Evolutionary conservation across 2,113 vertebrate species (phyloP).

Genomic region (Sturnus vulgaris): DNA sequence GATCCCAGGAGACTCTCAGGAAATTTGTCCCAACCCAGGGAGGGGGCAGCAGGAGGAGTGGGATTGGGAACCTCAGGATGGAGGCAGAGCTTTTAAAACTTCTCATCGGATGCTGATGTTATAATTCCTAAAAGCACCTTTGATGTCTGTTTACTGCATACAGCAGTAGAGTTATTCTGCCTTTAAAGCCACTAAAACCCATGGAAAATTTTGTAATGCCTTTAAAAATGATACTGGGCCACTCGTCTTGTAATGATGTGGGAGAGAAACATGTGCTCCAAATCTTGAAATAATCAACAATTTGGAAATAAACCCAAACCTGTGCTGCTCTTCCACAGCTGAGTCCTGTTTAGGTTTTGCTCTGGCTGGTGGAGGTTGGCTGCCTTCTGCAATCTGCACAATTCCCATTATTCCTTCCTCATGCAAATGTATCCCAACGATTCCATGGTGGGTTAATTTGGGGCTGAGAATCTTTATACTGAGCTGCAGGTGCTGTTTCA

Average conservation of each 20-base stretch:
- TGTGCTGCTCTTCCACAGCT: conserved; percentile 42
- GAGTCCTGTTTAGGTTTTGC: conserved; percentile 57
- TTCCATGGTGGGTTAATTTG: conserved; percentile 61
- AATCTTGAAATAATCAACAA: conserved; percentile 59
- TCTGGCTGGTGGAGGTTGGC: conserved; percentile 60
- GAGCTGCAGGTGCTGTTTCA: conserved; percentile 66
- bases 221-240: conserved; percentile 27
- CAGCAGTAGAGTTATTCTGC: neutral
- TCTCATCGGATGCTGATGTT: neutral
- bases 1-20: rapidly evolving
- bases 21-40: neutral
- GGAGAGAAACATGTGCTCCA: conserved; percentile 47
- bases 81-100: neutral
- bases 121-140: neutral
- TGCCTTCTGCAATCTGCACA: conserved; percentile 69
- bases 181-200: conserved; percentile 37
- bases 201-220: neutral
- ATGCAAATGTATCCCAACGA: conserved; percentile 17
- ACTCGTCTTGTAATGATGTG: conserved; percentile 47
- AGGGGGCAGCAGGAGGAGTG: neutral
- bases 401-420: conserved; percentile 67
- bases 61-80: neutral
- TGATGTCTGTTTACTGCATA: neutral
- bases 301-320: conserved; percentile 16
- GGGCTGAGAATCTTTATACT: conserved; percentile 61